Conservation (phyloP, 2,113 vertebrate species). For the Brachyhypopomus gauderio region DNA sequence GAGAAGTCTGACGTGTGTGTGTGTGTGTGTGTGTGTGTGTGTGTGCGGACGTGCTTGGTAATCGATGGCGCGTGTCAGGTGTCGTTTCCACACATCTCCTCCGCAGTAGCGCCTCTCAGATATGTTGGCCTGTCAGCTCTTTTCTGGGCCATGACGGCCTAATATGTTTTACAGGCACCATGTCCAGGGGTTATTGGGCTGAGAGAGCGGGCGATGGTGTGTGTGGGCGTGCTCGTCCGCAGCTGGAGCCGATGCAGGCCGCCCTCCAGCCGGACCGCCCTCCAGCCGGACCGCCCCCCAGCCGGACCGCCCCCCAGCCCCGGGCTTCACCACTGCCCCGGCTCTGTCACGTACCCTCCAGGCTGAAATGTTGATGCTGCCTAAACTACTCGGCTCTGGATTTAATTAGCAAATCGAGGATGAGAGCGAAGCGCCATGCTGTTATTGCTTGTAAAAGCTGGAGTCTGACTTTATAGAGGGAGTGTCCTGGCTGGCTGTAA, state of each 20-base stretch:
- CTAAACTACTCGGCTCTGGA: not conserved
- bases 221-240: not conserved
- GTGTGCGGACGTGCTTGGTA: slow-evolving; percentile 6
- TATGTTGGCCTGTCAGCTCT: slow-evolving; percentile 45
- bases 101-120: slow-evolving; percentile 21
- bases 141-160: slow-evolving; percentile 42
- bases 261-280: not conserved
- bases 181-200: slow-evolving; percentile 44
- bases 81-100: slow-evolving; percentile 26
- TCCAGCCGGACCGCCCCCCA: not conserved
- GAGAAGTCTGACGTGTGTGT: not conserved
- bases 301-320: not conserved
- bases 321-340: not conserved
- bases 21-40: not conserved
- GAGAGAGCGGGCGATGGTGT: slow-evolving; percentile 13
- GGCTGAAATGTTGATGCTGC: not conserved
- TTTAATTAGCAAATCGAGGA: slow-evolving; percentile 27
- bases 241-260: not conserved
- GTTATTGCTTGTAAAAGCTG: slow-evolving; percentile 1
- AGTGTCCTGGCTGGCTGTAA: not conserved
- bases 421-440: not conserved
- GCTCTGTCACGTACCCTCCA: not conserved
- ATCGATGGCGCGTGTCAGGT: slow-evolving; percentile 35
- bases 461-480: slow-evolving; percentile 2
- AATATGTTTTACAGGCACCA: slow-evolving; percentile 48